Conservation (phyloP, 1,140 invertebrate genomes). For the Megathymus violae region DNA sequence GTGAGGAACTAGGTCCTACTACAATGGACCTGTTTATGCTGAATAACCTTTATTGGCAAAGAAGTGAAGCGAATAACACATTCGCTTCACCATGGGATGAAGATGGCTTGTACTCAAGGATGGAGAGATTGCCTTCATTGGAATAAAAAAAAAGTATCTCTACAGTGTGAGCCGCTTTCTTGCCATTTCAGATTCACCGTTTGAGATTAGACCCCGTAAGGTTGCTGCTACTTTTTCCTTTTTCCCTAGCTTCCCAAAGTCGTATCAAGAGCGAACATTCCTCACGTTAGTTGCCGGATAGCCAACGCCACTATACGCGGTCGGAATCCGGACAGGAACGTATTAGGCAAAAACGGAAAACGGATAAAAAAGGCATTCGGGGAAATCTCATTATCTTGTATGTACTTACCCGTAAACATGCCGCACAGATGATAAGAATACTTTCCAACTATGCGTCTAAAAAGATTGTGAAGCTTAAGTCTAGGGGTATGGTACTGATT, state of each 20-base stretch:
- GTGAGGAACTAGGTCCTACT: no score
- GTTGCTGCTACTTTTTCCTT: slow-evolving; percentile 5
- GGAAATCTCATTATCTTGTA: slow-evolving; percentile 2
- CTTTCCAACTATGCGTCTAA: neutral
- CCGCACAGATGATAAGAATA: neutral
- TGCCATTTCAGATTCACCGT: neutral
- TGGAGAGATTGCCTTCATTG: no score
- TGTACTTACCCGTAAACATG: neutral
- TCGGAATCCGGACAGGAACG: slow-evolving; percentile 16
- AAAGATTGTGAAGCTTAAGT: neutral
- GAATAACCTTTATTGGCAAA: no score
- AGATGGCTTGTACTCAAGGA: no score
- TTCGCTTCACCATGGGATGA: no score
- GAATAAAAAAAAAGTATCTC: neutral
- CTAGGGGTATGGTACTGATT: neutral
- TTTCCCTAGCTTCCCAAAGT: slow-evolving; percentile 5
- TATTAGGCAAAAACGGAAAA: slow-evolving; percentile 24
- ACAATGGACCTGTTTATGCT: no score
- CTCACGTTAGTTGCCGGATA: slow-evolving; percentile 21
- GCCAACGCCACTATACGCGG: slow-evolving; percentile 4
- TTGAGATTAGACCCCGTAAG: slow-evolving; percentile 8
- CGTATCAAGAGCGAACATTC: slow-evolving; percentile 18
- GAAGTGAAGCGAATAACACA: no score
- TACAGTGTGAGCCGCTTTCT: neutral
- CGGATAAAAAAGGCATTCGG: slow-evolving; percentile 21